Conservation (phyloP, 1,140 invertebrate species). For the Palaemon carinicauda region DNA sequence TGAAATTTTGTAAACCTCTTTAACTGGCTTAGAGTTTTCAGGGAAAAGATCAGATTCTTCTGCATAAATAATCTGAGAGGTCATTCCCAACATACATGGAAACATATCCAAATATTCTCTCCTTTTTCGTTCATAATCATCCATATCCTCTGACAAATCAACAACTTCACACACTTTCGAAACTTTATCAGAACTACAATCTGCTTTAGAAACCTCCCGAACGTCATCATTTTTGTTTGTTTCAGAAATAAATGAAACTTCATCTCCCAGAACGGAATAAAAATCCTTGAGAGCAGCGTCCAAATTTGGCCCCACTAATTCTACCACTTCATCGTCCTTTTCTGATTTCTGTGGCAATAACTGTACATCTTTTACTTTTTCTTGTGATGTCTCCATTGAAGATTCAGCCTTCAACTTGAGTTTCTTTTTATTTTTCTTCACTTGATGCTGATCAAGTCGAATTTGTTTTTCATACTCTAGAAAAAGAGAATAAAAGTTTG, state of each 20-base stretch:
- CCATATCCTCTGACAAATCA: background rate
- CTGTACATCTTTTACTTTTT: background rate
- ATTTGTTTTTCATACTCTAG: constrained; percentile 43
- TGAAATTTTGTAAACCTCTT: constrained; percentile 22
- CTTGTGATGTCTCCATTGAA: too few relatives aligned
- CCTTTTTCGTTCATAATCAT: constrained; percentile 19
- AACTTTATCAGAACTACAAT: background rate
- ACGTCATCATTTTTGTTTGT: background rate
- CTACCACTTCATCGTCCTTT: background rate
- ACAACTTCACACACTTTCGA: background rate
- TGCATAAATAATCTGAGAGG: background rate
- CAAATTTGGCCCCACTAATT: background rate
- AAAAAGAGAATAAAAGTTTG: background rate
- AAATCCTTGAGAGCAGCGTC: constrained; percentile 30
- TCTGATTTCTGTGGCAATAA: background rate
- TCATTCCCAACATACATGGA: background rate
- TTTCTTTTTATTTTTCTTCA: constrained; percentile 14
- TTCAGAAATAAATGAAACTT: background rate
- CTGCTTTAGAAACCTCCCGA: too few relatives aligned
- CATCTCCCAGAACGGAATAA: constrained; percentile 18
- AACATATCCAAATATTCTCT: constrained; percentile 10
- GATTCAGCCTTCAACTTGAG: constrained; percentile 5
- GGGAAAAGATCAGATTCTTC: constrained; percentile 20
- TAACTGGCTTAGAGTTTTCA: background rate
- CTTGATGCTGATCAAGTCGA: constrained; percentile 34